These are phyloP conservation scores for Isurus oxyrinchus DNA, from an alignment of 2,113 vertebrate species.

Conservation along the genomic window DNA sequence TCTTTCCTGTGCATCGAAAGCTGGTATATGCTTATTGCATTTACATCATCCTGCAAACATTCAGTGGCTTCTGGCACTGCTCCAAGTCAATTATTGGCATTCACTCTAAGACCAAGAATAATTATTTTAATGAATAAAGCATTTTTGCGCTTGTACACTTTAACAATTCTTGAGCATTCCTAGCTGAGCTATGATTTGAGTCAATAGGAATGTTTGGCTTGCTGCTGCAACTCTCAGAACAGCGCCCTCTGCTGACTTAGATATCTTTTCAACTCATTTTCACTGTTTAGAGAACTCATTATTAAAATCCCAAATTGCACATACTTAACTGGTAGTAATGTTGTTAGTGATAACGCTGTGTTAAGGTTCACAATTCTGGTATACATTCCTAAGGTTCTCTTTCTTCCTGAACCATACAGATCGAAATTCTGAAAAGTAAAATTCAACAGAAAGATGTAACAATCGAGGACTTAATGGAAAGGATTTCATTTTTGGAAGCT, in stretches of 20 bases:
- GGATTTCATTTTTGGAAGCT: slow-evolving; percentile 90
- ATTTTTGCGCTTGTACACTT: neutral
- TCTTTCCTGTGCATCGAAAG: neutral
- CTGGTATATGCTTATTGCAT: neutral
- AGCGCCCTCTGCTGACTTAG: neutral
- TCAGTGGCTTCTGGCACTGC: neutral
- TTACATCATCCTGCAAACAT: neutral
- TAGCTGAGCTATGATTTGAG: neutral
- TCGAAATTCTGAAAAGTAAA: slow-evolving; percentile 74
- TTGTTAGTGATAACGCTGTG: neutral
- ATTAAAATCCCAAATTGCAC: neutral
- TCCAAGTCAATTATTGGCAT: neutral
- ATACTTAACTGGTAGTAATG: neutral
- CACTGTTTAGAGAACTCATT: neutral
- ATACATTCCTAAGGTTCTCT: slow-evolving; percentile 7
- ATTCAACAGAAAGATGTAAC: slow-evolving; percentile 87
- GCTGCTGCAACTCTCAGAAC: neutral
- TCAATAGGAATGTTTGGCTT: neutral
- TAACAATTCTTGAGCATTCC: neutral
- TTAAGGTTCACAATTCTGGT: neutral
- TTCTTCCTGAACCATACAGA: slow-evolving; percentile 58
- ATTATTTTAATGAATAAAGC: neutral
- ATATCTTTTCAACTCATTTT: too few species aligned
- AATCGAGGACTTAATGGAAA: slow-evolving; percentile 90
- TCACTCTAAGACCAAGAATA: neutral